These are phyloP conservation scores for Rhyacichthys aspro DNA, from an alignment of 2,797 vertebrate species.

Conservation along the genomic window DNA sequence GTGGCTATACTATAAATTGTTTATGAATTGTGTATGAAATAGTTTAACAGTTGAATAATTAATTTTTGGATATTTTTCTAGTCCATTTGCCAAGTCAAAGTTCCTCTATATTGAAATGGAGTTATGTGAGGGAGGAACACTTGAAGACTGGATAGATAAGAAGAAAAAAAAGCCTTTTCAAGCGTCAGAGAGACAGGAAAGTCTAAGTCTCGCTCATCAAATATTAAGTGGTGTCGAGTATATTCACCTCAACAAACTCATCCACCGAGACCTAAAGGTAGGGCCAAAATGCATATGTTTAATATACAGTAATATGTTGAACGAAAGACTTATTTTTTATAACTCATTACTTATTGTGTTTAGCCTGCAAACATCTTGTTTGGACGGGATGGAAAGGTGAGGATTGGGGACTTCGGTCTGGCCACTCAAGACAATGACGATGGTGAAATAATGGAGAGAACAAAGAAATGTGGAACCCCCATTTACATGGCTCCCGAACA, in stretches of 20 bases:
- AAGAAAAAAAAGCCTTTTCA: fast-evolving
- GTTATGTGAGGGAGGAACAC: slow-evolving; percentile 79
- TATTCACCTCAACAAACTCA: slow-evolving; percentile 78
- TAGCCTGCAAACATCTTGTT: slow-evolving; percentile 89
- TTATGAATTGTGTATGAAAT: not conserved
- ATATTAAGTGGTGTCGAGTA: slow-evolving; percentile 82
- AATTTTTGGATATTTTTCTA: slow-evolving; percentile 21
- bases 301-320: not conserved
- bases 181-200: slow-evolving; percentile 38
- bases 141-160: slow-evolving; percentile 76
- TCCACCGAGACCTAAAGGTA: slow-evolving; percentile 94
- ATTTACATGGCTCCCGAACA: slow-evolving; percentile 89
- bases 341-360: not conserved
- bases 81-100: not conserved
- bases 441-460: slow-evolving; percentile 49
- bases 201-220: slow-evolving; percentile 73
- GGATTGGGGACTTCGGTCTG: slow-evolving; percentile 90
- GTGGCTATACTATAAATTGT: not conserved
- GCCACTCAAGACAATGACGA: slow-evolving; percentile 66
- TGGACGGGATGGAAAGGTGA: slow-evolving; percentile 71
- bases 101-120: slow-evolving; percentile 91
- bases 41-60: not conserved
- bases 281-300: not conserved
- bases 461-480: slow-evolving; percentile 66
- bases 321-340: not conserved